Base-by-base conservation (phyloP, 2,797 vertebrate species). In the Melanogrammus aeglefinus region DNA sequence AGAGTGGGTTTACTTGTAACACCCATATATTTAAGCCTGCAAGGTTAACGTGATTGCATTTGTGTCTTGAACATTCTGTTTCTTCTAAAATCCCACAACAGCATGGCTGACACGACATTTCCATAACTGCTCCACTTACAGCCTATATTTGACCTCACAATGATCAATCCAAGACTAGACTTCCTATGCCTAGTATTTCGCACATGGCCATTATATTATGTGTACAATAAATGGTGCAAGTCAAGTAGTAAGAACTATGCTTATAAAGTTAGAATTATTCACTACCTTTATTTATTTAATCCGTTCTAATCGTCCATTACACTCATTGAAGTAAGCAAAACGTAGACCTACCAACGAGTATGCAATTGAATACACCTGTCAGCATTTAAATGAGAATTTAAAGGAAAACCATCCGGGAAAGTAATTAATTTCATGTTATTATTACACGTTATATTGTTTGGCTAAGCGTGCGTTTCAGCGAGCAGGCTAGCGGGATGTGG, bases 371-470 rank as follows among this genome's bases (percentile, higher is more conserved):
- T 35, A 78, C 76, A 84, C 76, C 76, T 84, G 76, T 83, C 27
- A 31, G 69, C 6, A 10, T 31, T 31, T 71, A 13, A 74, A 5
- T 47, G 80, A 79, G 39, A 77, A 81, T 85, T 76, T 80, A 51
- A 79, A 51, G 71, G 44, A 79, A 74, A 86, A 41, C 33, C 90
- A 90, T 88, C 88, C 79, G 87, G 77, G 31, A 90, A 86, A 93
- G 78, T 86, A 90, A 93, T 92, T 94, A 94, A 95, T 94, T 81
- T 91, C 89, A 82, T 88, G 89, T 90, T 86, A 87, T 84, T 47
- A 88, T 87, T 91, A 91, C 91, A 85, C 85, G 92, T 94, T 92
- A 88, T 90, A 88, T 92, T 89, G 91, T 91, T 92, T 83, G 77
- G 90, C 83, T 84, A 90, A 91, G 86, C 79, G 81, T 89, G 90